Base-by-base conservation (phyloP, 2,113 vertebrate genomes). In the Nerophis ophidion region DNA sequence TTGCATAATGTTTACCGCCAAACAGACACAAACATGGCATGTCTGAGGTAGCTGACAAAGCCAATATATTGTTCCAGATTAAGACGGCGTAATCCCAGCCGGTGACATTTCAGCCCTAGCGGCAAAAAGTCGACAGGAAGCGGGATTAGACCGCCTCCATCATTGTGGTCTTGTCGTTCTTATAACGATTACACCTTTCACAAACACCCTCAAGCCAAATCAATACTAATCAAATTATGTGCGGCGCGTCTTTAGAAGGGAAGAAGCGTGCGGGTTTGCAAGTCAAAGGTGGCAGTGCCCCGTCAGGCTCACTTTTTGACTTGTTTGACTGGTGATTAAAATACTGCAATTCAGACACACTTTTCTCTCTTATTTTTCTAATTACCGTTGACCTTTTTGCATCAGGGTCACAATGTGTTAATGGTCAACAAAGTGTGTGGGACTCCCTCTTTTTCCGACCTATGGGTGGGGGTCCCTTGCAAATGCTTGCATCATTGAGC, bases 21-120 rank as follows among this genome's bases (percentile, higher is more conserved):
- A 57, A 13, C 52, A 69, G n/a, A 49, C 38, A 71, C 48, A 64
- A 50, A 55, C 72, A 61, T 61, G 63, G 61, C 35, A 16, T 75
- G 68, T 72, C 67, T 71, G 67, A 75, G 77, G 68, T 73, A 72
- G 59, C 63, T 74, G 69, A 81, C 68, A 79, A 79, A 86, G 56
- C 72, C 81, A 86, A 84, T 87, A 83, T 83, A 74, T 76, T 81
- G 79, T 88, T 80, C 83, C 65, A 75, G 82, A 88, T 86, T 84
- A 84, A 68, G 81, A 65, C 58, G 3, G 48, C 53, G 61, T 88
- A 88, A 87, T 84, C 77, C 74, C 67, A 57, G 50, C 68, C 74
- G 75, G 53, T 84, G 72, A 77, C 80, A 76, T 70, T 71, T 81
- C 71, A 77, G 46, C 57, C 67, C 57, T 52, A 55, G 64, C 46